Percentiles rank a stretch among this genome's conserved stretches.
Evolutionary conservation across 1,140 invertebrate genomes (phyloP).

Genomic region (Delia radicum): DNA sequence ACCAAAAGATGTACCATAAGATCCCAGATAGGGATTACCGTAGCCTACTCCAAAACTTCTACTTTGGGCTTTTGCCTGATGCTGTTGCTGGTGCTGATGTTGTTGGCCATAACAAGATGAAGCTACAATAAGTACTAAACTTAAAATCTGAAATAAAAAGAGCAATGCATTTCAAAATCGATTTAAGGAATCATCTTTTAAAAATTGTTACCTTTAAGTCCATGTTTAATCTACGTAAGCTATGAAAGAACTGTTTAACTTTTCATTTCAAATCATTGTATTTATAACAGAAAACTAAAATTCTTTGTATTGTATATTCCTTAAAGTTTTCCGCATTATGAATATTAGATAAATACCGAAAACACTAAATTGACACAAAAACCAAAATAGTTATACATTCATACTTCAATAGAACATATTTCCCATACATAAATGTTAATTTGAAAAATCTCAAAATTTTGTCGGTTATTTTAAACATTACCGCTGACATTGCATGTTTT

Average conservation of each 20-base stretch:
- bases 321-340: neutral
- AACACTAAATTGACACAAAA: neutral
- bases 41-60: conserved; percentile 29
- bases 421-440: neutral
- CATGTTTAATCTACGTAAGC: neutral
- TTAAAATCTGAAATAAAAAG: neutral
- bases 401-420: too few species aligned
- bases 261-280: neutral
- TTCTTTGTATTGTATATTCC: neutral
- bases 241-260: neutral
- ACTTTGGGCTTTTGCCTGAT: neutral
- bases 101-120: neutral
- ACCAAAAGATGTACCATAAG: conserved; percentile 11
- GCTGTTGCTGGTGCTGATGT: neutral
- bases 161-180: too few species aligned
- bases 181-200: neutral
- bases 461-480: neutral
- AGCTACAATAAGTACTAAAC: neutral
- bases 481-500: conserved; percentile 6
- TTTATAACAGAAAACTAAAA: neutral
- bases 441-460: neutral
- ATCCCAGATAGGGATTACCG: conserved; percentile 35
- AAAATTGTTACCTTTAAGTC: neutral
- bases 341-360: neutral
- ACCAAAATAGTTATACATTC: neutral